These are phyloP conservation scores for Grallaria varia DNA, from an alignment of 2,113 vertebrate species.

Conservation along the genomic window DNA sequence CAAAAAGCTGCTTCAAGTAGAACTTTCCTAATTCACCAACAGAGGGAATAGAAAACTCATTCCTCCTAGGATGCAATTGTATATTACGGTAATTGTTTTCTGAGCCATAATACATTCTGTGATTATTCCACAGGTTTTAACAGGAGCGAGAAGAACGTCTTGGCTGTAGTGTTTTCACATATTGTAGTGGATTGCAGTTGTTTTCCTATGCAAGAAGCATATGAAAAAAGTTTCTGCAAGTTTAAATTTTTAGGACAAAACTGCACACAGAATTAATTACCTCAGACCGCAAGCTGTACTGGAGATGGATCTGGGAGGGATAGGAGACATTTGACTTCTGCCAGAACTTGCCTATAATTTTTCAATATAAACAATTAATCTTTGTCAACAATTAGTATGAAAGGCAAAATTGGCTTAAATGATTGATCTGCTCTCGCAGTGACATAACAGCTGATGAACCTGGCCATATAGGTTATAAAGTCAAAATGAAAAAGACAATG, in stretches of 20 bases:
- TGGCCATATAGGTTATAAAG: neutral
- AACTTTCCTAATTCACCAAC: neutral
- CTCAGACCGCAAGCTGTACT: neutral
- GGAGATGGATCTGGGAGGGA: neutral
- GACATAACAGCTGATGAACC: conserved; percentile 3
- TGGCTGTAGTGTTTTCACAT: neutral
- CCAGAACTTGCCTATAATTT: neutral
- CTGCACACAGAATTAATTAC: neutral
- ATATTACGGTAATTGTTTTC: neutral
- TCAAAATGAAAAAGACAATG: neutral
- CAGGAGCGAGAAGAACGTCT: neutral
- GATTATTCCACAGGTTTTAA: neutral
- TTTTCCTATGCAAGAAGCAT: neutral
- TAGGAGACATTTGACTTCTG: neutral
- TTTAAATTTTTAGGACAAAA: neutral
- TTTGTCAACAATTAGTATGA: conserved; percentile 30
- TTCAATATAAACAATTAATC: neutral
- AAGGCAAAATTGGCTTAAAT: conserved; percentile 46
- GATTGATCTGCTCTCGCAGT: conserved; percentile 11
- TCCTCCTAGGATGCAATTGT: neutral
- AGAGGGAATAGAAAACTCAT: neutral
- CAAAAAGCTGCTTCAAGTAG: neutral
- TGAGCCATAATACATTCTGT: neutral
- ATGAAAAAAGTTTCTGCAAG: neutral
- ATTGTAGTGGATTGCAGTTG: neutral